Evolutionary conservation across 1,140 invertebrate species (phyloP).

Genomic region (Neuroterus valhalla): DNA sequence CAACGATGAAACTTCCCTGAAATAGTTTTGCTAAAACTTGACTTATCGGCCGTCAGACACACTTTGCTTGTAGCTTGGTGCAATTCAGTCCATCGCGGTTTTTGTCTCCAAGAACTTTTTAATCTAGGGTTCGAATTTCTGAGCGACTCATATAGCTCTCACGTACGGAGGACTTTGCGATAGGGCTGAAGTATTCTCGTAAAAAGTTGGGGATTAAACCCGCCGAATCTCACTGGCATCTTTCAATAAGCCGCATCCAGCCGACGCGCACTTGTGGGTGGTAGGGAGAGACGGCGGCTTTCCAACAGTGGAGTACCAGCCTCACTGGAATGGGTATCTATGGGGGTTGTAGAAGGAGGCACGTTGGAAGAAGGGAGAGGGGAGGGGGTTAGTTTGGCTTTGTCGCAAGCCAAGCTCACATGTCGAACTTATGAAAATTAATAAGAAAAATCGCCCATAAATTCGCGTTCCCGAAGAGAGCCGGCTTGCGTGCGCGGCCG

Average conservation of each 20-base stretch:
- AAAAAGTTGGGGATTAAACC: constrained; percentile 53
- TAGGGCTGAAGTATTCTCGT: constrained; percentile 58
- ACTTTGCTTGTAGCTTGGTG: constrained; percentile 9
- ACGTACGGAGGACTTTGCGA: constrained; percentile 49
- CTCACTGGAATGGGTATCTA: no score
- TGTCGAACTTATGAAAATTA: constrained; percentile 76
- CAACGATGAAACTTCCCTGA: no score
- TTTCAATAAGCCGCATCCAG: constrained; percentile 58
- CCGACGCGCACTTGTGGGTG: constrained; percentile 36
- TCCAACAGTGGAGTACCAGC: constrained; percentile 4
- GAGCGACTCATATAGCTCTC: constrained; percentile 55
- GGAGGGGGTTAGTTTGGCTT: constrained; percentile 57
- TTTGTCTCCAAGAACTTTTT: constrained; percentile 50
- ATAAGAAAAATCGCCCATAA: constrained; percentile 76
- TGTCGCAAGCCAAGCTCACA: constrained; percentile 63
- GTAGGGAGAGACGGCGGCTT: neutral
- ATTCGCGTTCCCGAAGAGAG: constrained; percentile 59
- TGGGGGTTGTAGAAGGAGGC: constrained; percentile 8
- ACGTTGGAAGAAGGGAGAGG: constrained; percentile 43
- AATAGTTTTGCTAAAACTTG: neutral
- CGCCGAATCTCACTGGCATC: constrained; percentile 57
- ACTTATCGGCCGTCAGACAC: neutral
- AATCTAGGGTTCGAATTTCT: constrained; percentile 53
- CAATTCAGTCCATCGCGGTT: constrained; percentile 18
- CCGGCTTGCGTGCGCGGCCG: constrained; percentile 53